A percentile compares a stretch with the other conserved stretches of the same genome.
Conservation (phyloP, 2,797 vertebrate species). For the Geotrypetes seraphini region DNA sequence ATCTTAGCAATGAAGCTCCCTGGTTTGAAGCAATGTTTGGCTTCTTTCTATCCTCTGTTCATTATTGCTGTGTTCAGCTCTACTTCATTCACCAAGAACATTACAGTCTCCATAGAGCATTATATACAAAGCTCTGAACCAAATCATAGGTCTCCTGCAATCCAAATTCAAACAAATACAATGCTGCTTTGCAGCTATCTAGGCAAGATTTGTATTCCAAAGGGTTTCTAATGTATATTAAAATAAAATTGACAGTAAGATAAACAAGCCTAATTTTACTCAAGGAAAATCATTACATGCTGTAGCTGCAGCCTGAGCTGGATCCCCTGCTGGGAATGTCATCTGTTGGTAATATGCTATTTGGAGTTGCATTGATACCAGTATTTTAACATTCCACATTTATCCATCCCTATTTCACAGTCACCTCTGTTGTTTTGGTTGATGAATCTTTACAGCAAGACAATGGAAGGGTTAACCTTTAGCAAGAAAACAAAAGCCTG, state of each 20-base stretch:
- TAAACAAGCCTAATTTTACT: constrained; percentile 14
- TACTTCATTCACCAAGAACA: constrained; percentile 33
- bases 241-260: constrained; percentile 16
- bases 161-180: constrained; percentile 9
- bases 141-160: constrained; percentile 34
- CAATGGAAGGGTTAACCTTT: too few species aligned
- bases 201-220: constrained; percentile 14
- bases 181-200: constrained; percentile 3
- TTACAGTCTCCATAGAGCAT: constrained; percentile 38
- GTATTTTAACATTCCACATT: constrained; percentile 15
- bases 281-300: constrained; percentile 1
- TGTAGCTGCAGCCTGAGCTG: background rate
- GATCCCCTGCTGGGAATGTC: background rate
- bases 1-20: constrained; percentile 3
- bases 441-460: too few species aligned
- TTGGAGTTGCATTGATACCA: constrained; percentile 17
- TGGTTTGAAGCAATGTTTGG: constrained; percentile 11
- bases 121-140: constrained; percentile 33
- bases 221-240: constrained; percentile 15
- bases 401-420: constrained; percentile 4
- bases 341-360: constrained; percentile 17
- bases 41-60: constrained; percentile 19
- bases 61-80: constrained; percentile 25
- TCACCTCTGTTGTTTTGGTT: background rate
- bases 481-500: too few species aligned